Conservation (phyloP, 2,888 invertebrate species). For the Ormyrus rosae region DNA sequence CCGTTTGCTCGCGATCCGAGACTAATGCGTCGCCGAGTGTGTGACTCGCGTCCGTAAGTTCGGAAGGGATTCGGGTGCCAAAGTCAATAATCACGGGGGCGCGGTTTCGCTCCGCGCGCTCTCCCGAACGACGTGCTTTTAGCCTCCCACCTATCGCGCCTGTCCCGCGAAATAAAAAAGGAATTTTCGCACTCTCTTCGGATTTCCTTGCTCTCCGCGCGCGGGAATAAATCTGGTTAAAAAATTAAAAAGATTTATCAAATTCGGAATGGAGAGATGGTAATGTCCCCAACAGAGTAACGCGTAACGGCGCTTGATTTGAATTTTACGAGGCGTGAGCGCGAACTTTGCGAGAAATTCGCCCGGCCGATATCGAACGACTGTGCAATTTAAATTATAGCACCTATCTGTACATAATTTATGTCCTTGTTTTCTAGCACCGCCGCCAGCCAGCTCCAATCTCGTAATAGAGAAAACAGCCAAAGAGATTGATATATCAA, state of each 20-base stretch:
- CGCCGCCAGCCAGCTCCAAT: constrained; percentile 24
- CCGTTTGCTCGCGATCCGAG: constrained; percentile 64
- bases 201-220: background rate
- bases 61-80: constrained; percentile 55
- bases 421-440: constrained; percentile 72
- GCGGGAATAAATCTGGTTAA: no score
- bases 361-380: constrained; percentile 61
- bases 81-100: constrained; percentile 58
- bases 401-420: constrained; percentile 69
- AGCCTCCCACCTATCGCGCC: background rate
- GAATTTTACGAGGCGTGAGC: constrained; percentile 70
- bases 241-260: constrained; percentile 34
- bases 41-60: constrained; percentile 61
- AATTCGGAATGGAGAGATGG: constrained; percentile 17
- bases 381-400: constrained; percentile 72
- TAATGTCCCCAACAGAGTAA: constrained; percentile 57
- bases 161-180: background rate
- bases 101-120: constrained; percentile 6
- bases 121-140: constrained; percentile 14
- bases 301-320: constrained; percentile 67
- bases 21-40: constrained; percentile 62
- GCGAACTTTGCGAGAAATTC: constrained; percentile 53
- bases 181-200: background rate
- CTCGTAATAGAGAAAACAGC: constrained; percentile 18
- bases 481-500: constrained; percentile 69